Percentiles rank a stretch among this genome's conserved stretches.
These are phyloP conservation scores for Diploscapter pachys DNA, from an alignment of 1,140 invertebrate species.

Conservation along the genomic window DNA sequence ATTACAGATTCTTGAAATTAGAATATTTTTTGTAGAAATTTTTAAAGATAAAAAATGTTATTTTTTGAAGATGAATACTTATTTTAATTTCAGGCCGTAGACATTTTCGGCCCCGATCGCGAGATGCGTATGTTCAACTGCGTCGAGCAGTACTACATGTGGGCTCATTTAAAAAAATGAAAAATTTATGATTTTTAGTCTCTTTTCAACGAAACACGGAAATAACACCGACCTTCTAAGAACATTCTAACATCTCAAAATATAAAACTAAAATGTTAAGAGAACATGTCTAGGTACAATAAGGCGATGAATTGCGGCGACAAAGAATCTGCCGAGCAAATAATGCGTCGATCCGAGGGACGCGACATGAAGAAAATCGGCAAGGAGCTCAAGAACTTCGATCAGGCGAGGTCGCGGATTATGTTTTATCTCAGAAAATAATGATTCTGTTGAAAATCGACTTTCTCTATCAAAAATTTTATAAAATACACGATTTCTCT, in stretches of 20 bases:
- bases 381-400: background rate
- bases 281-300: slow-evolving; percentile 11
- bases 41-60: too few relatives aligned
- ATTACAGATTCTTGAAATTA: too few relatives aligned
- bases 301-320: slow-evolving; percentile 12
- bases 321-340: background rate
- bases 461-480: slow-evolving; percentile 1
- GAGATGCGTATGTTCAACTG: background rate
- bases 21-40: too few relatives aligned
- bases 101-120: background rate
- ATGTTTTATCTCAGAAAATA: too few relatives aligned
- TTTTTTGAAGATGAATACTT: too few relatives aligned
- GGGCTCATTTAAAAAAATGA: background rate
- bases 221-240: background rate
- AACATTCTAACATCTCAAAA: background rate
- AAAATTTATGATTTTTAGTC: background rate
- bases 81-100: too few relatives aligned
- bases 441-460: background rate
- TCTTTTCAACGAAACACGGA: background rate
- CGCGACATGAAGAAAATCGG: slow-evolving; percentile 8
- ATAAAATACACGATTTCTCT: background rate
- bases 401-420: background rate
- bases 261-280: background rate
- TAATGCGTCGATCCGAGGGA: background rate
- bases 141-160: slow-evolving; percentile 26